Percentiles rank a stretch among this genome's conserved stretches.
Evolutionary conservation across 2,113 vertebrate genomes (phyloP).

Genomic region (Brachyhypopomus gauderio): DNA sequence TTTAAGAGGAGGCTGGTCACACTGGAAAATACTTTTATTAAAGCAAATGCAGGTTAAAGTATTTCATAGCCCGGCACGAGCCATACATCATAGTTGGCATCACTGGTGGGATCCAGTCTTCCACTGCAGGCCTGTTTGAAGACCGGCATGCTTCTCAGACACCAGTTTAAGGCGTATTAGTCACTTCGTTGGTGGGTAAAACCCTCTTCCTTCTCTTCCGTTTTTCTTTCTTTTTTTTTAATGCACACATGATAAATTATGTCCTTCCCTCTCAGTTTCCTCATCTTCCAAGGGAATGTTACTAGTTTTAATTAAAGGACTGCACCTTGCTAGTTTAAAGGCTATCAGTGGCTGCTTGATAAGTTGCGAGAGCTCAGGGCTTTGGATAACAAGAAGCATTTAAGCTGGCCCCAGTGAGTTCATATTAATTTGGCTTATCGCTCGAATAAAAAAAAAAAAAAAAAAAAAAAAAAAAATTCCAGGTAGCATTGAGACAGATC

Average conservation of each 20-base stretch:
- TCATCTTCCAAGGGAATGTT: conserved; percentile 67
- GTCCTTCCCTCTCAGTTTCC: conserved; percentile 61
- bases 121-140: conserved; percentile 10
- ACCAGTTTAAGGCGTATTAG: conserved; percentile 46
- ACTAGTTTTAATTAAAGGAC: conserved; percentile 81
- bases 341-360: conserved; percentile 79
- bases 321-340: conserved; percentile 82
- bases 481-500: conserved; percentile 79
- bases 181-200: conserved; percentile 44
- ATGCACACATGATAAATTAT: conserved; percentile 72
- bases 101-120: conserved; percentile 31
- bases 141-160: conserved; percentile 22
- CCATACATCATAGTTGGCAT: conserved; percentile 38
- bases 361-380: conserved; percentile 75
- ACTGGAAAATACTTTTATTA: conserved; percentile 48
- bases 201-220: conserved; percentile 53
- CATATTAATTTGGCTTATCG: conserved; percentile 83
- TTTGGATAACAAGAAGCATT: conserved; percentile 79
- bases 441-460: conserved; percentile 60
- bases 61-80: conserved; percentile 37
- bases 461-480: conserved; percentile 54
- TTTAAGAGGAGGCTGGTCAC: conserved; percentile 55
- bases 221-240: conserved; percentile 45
- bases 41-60: conserved; percentile 32
- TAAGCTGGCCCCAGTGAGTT: conserved; percentile 75